phyloP scores from a whole-genome alignment of 2,113 vertebrate genomes.

The Scartelaos histophorus region DNA sequence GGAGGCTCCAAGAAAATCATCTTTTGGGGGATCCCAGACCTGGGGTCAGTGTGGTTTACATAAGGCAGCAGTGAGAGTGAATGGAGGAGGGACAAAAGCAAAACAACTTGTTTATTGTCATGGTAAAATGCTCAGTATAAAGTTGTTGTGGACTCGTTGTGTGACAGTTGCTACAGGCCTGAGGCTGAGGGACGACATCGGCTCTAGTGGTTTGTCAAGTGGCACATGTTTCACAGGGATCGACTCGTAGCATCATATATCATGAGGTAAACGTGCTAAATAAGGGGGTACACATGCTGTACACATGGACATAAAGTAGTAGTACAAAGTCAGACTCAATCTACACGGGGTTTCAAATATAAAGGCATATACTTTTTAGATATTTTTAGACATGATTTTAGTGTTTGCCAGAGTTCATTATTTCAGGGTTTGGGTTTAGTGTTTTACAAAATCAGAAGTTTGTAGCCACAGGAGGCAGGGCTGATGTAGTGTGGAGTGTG shows the following conservation, averaged over 20 bases:
- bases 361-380: slow-evolving; percentile 13
- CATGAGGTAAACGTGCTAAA: slow-evolving; percentile 67
- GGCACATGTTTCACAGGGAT: slow-evolving; percentile 54
- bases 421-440: slow-evolving; percentile 21
- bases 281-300: slow-evolving; percentile 64
- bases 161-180: slow-evolving; percentile 14
- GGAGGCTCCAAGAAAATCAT: slow-evolving; percentile 16
- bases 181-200: slow-evolving; percentile 1
- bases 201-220: slow-evolving; percentile 30
- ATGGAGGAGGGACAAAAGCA: slow-evolving; percentile 32
- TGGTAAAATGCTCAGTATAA: slow-evolving; percentile 26
- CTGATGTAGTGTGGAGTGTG: slow-evolving; percentile 35
- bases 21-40: neutral
- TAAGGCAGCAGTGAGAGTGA: slow-evolving; percentile 1
- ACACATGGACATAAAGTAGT: slow-evolving; percentile 62
- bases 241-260: slow-evolving; percentile 52
- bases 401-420: slow-evolving; percentile 13
- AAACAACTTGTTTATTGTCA: slow-evolving; percentile 68
- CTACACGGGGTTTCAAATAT: slow-evolving; percentile 35
- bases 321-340: slow-evolving; percentile 43
- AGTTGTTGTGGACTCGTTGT: slow-evolving; percentile 13
- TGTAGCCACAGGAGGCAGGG: slow-evolving; percentile 19
- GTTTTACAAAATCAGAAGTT: slow-evolving; percentile 29
- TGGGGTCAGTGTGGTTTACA: neutral
- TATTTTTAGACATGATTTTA: slow-evolving; percentile 39